Evolutionary conservation across 2,113 vertebrate species (phyloP), one percentile per base, ranked within the genome.

Genomic region (Protobothrops mucrosquamatus): DNA sequence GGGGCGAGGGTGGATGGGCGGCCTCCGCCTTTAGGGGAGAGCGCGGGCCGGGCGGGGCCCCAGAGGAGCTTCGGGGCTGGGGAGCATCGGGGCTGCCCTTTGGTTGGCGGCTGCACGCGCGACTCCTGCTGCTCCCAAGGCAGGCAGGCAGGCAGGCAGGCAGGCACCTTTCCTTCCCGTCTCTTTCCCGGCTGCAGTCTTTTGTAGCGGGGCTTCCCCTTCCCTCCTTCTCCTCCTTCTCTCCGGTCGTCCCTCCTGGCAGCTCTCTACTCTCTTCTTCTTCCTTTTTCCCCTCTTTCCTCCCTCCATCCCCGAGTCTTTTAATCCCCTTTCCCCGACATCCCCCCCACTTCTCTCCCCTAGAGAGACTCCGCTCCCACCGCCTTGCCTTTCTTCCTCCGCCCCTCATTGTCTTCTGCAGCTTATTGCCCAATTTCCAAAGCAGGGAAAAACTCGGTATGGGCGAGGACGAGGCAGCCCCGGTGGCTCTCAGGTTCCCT

Each of bases 171-270:
- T 14, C 12, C 86, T 39, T 43, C 69, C 14, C 59, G 11, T 39
- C 1, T n/a, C n/a, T 18, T 48, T 3, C 69, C 54, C 81, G 14
- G 89, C 43, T 91, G 54, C 95, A 81, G n/a, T 54, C 87, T 91
- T 93, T 3, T 52, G 74, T 57, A 81, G 74, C 91, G 29, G 51
- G 56, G 57, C 92, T 95, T 92, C 90, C 26, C 20, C 85, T 90
- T 26, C 89, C 11, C 85, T 18, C 24, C 20, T 39, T 56, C 54
- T 55, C 93, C 8, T 52, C 4, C 57, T 4, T 12, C 29, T 52
- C 29, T n/a, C 7, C 9, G 23, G 48, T 90, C 54, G 24, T 74
- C 93, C 88, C 4, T 48, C 29, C 4, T 8, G 55, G 92, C 39
- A 52, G 69, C 64, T 22, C 48, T 9, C 4, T 59, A 20, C 46